Base-by-base conservation (phyloP, 1,140 invertebrate genomes). In the Palaemon carinicauda region DNA sequence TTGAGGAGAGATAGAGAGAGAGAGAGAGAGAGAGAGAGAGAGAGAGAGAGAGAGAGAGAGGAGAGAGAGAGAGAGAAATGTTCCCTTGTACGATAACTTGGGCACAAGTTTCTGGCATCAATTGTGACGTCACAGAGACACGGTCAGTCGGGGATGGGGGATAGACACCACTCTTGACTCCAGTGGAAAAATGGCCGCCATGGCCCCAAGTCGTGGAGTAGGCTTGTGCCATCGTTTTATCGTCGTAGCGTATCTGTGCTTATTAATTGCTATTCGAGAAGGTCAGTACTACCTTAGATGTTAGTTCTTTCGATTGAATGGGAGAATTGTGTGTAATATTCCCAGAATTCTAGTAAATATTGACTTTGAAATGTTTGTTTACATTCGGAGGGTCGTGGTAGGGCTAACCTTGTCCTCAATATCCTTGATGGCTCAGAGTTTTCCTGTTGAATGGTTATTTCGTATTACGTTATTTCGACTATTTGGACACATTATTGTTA, bases 191-290 rank as follows among this genome's bases (percentile, higher is more conserved):
- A 85, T 85, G 82, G 82, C 82, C 82, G 82, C 54, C 82, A 85
- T 85, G 82, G 82, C 82, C 82, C 82, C 82, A 21, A 85, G 82
- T 85, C 82, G 74, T 52, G 82, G 82, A n/a, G n/a, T 53, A 71
- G 50, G 60, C 77, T 74, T 27, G 50, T 29, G 27, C 33, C 21
- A 33, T 65, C 60, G 65, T 31, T 53, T 73, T 9, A 56, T 60
- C 7, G 14, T 85, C 33, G n/a, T 60, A n/a, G 27, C 51, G 21
- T 29, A 51, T 78, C 15, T 85, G 24, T 69, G 82, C 41, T 19
- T 79, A 9, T 56, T 85, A 78, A 41, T 65, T 7, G n/a, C 31
- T 21, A 51, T 29, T 29, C 41, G 33, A 56, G 82, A 69, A 85
- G 82, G 82, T 85, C 5, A 78, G 54, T 60, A 3, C 17, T n/a